Base-by-base conservation (phyloP, 1,140 invertebrate species). In the Rhyacophila brunnea region DNA sequence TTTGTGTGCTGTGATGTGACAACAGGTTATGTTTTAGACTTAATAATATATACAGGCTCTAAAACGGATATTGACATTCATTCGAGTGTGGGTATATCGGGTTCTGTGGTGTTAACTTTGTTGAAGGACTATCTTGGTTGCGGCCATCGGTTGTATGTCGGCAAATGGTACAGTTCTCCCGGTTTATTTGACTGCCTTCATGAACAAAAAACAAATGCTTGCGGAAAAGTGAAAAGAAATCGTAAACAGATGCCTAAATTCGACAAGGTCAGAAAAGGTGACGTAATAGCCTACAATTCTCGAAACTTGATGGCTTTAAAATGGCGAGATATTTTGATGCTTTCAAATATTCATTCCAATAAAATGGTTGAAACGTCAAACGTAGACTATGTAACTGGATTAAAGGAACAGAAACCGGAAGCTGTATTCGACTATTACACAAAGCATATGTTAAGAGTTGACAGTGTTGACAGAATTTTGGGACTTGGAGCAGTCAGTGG, bases 181-280 rank as follows among this genome's bases (percentile, higher is more conserved):
- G 9, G 5, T 17, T n/a, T 51, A 40, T 42, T 51, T 14, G 13
- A 13, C 14, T 51, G 23, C 19, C 17, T 51, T 45, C 7, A 28
- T 32, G 13, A 54, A 23, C 2, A 54, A 45, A 45, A 45, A 34
- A 54, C 51, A 5, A 54, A 44, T 34, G 51, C 42, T 11, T 42
- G 48, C 15, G 48, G 49, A n/a, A 52, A 34, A 9, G 49, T 52
- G 6, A 4, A 19, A 18, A 52, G 42, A 11, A 50, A n/a, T n/a
- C 13, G 34, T 18, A 38, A 50, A 17, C 13, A 35, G 7, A 50
- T 50, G 48, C 48, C 48, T 13, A 14, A 19, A 38, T 36, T 50
- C 44, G 36, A 19, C n/a, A 43, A 43, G 6, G 5, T 43, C 5
- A 20, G 14, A 28, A 53, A 53, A 28, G 50, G 50, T 7, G 38